phyloP scores from a whole-genome alignment of 2,113 vertebrate species.

The Cinclus cinclus region DNA sequence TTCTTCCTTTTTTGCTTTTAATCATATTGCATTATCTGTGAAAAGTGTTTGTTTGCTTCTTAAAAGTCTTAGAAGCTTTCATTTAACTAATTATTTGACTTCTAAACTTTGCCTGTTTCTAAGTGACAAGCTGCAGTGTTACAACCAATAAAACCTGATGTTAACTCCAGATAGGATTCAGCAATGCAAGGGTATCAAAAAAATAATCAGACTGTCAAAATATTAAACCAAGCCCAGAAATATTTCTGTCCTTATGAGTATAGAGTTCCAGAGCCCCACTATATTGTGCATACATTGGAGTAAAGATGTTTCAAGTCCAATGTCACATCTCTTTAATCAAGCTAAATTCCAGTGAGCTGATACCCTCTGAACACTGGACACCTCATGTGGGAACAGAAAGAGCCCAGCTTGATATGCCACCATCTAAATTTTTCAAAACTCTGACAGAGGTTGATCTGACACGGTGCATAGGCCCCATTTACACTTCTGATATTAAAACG shows the following conservation, averaged over 20 bases:
- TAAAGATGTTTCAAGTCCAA: neutral
- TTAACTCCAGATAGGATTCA: neutral
- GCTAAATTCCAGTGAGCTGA: neutral
- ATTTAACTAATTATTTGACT: neutral
- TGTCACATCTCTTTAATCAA: neutral
- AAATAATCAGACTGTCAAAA: neutral
- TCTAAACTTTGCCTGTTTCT: neutral
- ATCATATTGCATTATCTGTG: neutral
- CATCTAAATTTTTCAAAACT: neutral
- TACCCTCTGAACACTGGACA: neutral
- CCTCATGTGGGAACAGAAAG: accelerated
- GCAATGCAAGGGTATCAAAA: neutral
- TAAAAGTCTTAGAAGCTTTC: neutral
- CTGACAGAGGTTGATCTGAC: neutral
- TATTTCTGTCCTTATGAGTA: neutral
- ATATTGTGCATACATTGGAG: neutral
- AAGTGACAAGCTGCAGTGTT: neutral
- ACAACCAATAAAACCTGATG: neutral
- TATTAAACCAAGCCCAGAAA: neutral
- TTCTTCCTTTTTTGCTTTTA: neutral
- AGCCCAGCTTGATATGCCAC: neutral
- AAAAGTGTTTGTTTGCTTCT: neutral
- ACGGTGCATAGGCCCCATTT: neutral
- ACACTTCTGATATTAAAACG: neutral
- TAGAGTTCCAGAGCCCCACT: neutral